A percentile compares a stretch with the other conserved stretches of the same genome.
phyloP scores from a whole-genome alignment of 2,113 vertebrate genomes.

The Lota lota region DNA sequence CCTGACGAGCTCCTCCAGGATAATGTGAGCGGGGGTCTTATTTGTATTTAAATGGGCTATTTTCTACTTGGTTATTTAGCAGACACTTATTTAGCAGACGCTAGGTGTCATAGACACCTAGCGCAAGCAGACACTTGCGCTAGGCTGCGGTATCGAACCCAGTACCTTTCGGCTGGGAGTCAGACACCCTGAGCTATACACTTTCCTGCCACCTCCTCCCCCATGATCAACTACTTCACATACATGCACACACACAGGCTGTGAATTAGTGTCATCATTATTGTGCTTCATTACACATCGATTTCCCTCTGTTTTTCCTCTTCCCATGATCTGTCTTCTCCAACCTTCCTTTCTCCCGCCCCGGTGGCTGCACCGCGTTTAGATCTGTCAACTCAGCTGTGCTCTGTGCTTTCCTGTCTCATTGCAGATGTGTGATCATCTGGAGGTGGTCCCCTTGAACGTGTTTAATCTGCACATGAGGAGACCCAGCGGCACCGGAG shows the following conservation, averaged over 20 bases:
- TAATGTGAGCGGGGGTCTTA: constrained; percentile 70
- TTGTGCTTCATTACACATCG: constrained; percentile 1
- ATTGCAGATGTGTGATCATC: constrained; percentile 81
- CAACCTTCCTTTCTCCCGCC: background rate
- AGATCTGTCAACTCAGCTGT: no score
- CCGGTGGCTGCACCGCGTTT: background rate
- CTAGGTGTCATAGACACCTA: no score
- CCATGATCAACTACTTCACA: no score
- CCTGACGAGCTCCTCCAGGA: constrained; percentile 73
- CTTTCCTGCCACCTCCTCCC: no score
- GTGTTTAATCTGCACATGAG: constrained; percentile 79
- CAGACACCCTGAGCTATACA: no score
- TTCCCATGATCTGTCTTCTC: no score
- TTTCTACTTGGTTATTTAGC: background rate
- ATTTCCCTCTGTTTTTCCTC: constrained; percentile 13
- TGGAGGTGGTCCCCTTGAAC: constrained; percentile 82
- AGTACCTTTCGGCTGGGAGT: no score
- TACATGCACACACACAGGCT: background rate
- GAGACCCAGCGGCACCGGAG: constrained; percentile 70
- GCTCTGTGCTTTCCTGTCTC: constrained; percentile 13
- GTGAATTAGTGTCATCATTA: background rate
- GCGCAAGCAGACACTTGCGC: no score
- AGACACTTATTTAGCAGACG: no score
- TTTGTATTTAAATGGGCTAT: background rate
- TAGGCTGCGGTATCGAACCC: no score